Evolutionary conservation across 2,113 vertebrate species (phyloP).

Genomic region (Collichthys lucidus): DNA sequence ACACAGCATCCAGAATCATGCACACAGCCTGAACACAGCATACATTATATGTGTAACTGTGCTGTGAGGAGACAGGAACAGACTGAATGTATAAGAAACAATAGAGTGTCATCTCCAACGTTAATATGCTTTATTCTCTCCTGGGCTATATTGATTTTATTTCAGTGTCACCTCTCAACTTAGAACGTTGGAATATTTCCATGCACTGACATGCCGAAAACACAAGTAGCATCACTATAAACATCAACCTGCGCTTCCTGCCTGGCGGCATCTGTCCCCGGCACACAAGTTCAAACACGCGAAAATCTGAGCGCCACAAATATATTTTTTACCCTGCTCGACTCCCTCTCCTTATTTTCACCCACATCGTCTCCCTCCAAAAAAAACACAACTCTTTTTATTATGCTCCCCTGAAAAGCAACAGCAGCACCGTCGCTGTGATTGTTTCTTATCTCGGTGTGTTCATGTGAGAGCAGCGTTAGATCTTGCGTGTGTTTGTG

Average conservation of each 20-base stretch:
- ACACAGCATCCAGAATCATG: neutral
- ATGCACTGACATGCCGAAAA: conserved; percentile 54
- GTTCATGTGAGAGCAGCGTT: conserved; percentile 20
- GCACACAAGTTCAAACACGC: conserved; percentile 47
- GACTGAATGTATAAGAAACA: conserved; percentile 24
- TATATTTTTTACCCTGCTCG: conserved; percentile 27
- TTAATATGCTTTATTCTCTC: conserved; percentile 49
- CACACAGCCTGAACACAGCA: conserved; percentile 7
- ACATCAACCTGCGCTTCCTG: conserved; percentile 47
- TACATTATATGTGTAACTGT: neutral
- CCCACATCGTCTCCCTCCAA: conserved; percentile 21
- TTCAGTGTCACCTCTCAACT: conserved; percentile 40
- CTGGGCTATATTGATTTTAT: conserved; percentile 68
- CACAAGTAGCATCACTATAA: conserved; percentile 55
- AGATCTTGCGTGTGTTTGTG: conserved; percentile 15
- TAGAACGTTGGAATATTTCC: conserved; percentile 46
- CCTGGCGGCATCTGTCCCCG: conserved; percentile 37
- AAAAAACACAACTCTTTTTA: conserved; percentile 25
- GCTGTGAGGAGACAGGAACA: neutral
- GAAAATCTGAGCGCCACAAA: conserved; percentile 38
- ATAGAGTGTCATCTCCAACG: conserved; percentile 48
- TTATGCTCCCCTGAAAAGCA: conserved; percentile 34
- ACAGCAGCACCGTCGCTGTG: conserved; percentile 15
- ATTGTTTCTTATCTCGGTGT: conserved; percentile 33
- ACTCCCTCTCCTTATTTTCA: conserved; percentile 8